Evolutionary conservation across 2,888 invertebrate genomes (phyloP).

Genomic region (Neuroscelio doddi): DNA sequence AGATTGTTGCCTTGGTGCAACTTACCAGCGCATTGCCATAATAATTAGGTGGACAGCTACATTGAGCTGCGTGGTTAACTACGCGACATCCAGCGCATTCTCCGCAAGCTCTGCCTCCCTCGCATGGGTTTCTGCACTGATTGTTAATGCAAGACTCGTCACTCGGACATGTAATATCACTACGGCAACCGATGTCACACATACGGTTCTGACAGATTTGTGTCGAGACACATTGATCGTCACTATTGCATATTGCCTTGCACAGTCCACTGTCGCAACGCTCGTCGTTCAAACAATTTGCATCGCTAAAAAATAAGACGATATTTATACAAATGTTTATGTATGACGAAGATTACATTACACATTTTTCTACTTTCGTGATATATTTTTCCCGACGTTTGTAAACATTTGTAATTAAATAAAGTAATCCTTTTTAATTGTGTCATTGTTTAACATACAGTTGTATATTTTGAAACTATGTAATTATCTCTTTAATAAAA

Average conservation of each 20-base stretch:
- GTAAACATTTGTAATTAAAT: too few relatives aligned
- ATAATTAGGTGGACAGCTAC: conserved; percentile 87
- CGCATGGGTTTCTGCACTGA: conserved; percentile 89
- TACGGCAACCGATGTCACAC: conserved; percentile 90
- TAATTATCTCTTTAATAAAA: too few relatives aligned
- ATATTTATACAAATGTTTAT: neutral
- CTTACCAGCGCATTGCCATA: conserved; percentile 87
- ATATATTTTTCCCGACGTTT: too few relatives aligned
- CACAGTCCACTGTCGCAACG: conserved; percentile 89
- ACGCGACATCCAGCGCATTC: conserved; percentile 88
- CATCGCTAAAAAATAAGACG: conserved; percentile 78
- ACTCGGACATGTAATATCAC: conserved; percentile 83
- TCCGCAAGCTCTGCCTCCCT: conserved; percentile 83
- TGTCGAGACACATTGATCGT: conserved; percentile 84
- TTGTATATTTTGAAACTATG: too few relatives aligned
- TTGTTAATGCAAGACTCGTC: conserved; percentile 87
- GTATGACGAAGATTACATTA: too few relatives aligned
- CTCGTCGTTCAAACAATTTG: conserved; percentile 87
- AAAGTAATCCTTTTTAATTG: too few relatives aligned
- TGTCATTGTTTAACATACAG: too few relatives aligned
- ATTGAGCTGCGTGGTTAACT: conserved; percentile 87
- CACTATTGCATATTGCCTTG: conserved; percentile 89
- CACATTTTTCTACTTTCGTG: too few relatives aligned
- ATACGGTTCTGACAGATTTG: conserved; percentile 91
- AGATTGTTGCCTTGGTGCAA: conserved; percentile 81